phyloP scores from a whole-genome alignment of 1,140 invertebrate genomes.

The Lepidurus arcticus region DNA sequence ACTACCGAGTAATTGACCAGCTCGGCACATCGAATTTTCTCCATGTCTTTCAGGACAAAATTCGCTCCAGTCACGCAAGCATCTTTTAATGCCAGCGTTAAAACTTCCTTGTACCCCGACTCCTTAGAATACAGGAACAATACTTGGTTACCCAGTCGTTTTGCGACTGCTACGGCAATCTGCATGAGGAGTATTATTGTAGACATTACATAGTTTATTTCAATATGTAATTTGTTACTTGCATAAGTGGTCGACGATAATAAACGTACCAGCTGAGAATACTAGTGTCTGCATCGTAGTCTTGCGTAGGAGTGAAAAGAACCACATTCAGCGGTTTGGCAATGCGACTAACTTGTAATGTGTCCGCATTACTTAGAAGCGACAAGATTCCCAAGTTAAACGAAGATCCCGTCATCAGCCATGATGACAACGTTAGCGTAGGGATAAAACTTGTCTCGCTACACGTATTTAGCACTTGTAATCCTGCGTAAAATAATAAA shows the following conservation, averaged over 20 bases:
- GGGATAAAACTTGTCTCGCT: not conserved
- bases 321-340: not conserved
- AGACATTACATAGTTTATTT: not conserved
- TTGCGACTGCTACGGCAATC: not conserved
- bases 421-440: not conserved
- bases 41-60: not conserved
- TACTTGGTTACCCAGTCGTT: not conserved
- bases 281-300: not conserved
- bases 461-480: not conserved
- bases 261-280: not conserved
- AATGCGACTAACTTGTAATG: not conserved
- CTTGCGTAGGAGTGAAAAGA: not conserved
- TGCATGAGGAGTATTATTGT: not conserved
- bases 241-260: conserved; percentile 1
- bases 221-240: not conserved
- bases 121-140: not conserved
- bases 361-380: not conserved
- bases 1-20: not conserved
- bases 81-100: not conserved
- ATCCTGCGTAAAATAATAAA: not conserved
- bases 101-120: not conserved
- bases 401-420: not conserved
- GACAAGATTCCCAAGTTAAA: conserved; percentile 4
- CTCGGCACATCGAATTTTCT: not conserved
- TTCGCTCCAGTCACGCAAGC: not conserved